Percentiles rank a stretch among this genome's conserved stretches.
phyloP scores from a whole-genome alignment of 2,797 vertebrate genomes.

The Astyanax mexicanus region DNA sequence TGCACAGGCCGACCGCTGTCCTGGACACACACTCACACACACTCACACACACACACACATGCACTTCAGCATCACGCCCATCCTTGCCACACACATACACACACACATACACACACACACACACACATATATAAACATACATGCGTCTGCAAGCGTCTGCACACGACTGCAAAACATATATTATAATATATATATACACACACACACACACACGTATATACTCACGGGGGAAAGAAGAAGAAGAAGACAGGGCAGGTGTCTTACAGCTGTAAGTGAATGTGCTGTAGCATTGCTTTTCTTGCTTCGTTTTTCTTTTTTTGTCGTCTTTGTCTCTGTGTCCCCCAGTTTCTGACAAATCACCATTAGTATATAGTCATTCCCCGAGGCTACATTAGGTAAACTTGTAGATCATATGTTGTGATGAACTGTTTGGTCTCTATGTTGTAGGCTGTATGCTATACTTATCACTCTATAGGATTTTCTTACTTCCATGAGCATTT shows the following conservation, averaged over 20 bases:
- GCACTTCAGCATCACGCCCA: constrained; percentile 47
- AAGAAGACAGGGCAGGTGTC: constrained; percentile 80
- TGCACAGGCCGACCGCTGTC: constrained; percentile 92
- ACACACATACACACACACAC: constrained; percentile 43
- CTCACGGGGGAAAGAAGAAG: constrained; percentile 69
- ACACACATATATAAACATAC: constrained; percentile 58
- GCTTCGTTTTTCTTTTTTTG: constrained; percentile 55
- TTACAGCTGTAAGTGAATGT: constrained; percentile 79
- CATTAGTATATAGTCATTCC: no score
- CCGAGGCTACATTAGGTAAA: no score
- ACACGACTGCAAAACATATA: no score
- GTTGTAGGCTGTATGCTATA: no score
- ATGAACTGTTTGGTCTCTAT: no score
- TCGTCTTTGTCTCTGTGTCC: no score
- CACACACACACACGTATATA: constrained; percentile 72
- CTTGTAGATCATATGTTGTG: no score
- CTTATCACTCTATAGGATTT: no score
- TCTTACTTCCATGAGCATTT: no score
- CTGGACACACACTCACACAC: constrained; percentile 65
- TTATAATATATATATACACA: constrained; percentile 41
- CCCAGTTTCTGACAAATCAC: no score
- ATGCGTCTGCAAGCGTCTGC: no score
- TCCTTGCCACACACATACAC: constrained; percentile 41
- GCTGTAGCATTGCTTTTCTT: constrained; percentile 61
- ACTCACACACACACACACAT: no score